phyloP scores from a whole-genome alignment of 2,888 invertebrate genomes.

The Lobophora halterata region DNA sequence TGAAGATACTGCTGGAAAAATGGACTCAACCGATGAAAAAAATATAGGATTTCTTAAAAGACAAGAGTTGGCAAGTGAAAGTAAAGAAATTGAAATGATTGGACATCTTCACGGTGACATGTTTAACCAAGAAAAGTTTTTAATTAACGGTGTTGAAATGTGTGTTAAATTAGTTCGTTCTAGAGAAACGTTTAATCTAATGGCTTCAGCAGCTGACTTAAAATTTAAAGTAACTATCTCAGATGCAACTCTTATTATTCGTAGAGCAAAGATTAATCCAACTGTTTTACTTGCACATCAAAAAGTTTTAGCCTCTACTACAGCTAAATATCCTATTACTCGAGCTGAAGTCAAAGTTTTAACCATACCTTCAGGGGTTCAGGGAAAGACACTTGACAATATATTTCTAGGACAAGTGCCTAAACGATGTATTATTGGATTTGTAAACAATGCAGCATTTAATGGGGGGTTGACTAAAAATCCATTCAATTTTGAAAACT shows the following conservation, averaged over 20 bases:
- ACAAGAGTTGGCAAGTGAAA: conserved; percentile 17
- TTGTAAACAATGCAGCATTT: conserved; percentile 25
- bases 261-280: conserved; percentile 24
- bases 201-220: conserved; percentile 14
- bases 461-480: conserved; percentile 25
- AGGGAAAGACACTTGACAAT: conserved; percentile 29
- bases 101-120: conserved; percentile 29
- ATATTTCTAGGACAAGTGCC: conserved; percentile 30
- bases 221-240: conserved; percentile 23
- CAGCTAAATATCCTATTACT: conserved; percentile 34
- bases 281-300: conserved; percentile 26
- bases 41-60: conserved; percentile 28
- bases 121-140: conserved; percentile 30
- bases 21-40: conserved; percentile 12
- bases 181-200: conserved; percentile 10
- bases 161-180: conserved; percentile 21
- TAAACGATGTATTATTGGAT: conserved; percentile 28
- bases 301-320: conserved; percentile 25
- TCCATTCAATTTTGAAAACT: conserved; percentile 33
- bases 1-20: conserved; percentile 25
- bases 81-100: conserved; percentile 33
- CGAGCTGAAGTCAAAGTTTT: conserved; percentile 24
- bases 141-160: conserved; percentile 31
- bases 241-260: conserved; percentile 23
- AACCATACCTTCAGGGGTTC: conserved; percentile 27